phyloP scores from a whole-genome alignment of 2,888 invertebrate species.

The Hemithea aestivaria region DNA sequence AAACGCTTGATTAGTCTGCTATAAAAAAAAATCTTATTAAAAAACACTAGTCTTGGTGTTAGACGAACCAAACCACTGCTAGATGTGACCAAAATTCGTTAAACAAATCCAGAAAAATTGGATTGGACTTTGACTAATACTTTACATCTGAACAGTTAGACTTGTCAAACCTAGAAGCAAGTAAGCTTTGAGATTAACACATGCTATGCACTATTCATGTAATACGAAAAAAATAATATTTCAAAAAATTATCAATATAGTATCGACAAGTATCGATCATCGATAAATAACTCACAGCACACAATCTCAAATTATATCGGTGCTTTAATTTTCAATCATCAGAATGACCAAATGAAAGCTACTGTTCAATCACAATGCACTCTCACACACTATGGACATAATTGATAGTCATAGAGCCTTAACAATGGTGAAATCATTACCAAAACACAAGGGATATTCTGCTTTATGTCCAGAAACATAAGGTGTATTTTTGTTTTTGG shows the following conservation, averaged over 20 bases:
- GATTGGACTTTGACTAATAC: too few relatives aligned
- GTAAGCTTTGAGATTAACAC: too few relatives aligned
- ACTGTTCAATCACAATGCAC: constrained; percentile 74
- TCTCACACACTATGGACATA: constrained; percentile 71
- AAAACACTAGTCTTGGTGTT: too few relatives aligned
- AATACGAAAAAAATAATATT: too few relatives aligned
- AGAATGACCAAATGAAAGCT: constrained; percentile 69
- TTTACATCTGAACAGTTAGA: too few relatives aligned
- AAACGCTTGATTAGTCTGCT: too few relatives aligned
- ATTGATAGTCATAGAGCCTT: constrained; percentile 77
- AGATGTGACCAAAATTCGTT: too few relatives aligned
- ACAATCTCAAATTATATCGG: constrained; percentile 74
- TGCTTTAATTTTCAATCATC: constrained; percentile 77
- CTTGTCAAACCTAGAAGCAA: too few relatives aligned
- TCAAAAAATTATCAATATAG: constrained; percentile 1
- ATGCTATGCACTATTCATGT: too few relatives aligned
- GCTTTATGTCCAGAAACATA: constrained; percentile 32
- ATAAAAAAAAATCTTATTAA: too few relatives aligned
- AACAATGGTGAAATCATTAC: constrained; percentile 69
- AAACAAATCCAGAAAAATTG: too few relatives aligned
- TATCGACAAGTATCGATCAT: constrained; percentile 15
- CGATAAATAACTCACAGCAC: constrained; percentile 28
- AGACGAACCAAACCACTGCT: too few relatives aligned
- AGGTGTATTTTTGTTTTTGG: constrained; percentile 32
- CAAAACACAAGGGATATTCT: constrained; percentile 20